These are phyloP conservation scores for Notothenia coriiceps DNA, from an alignment of 2,113 vertebrate genomes.

Conservation along the genomic window DNA sequence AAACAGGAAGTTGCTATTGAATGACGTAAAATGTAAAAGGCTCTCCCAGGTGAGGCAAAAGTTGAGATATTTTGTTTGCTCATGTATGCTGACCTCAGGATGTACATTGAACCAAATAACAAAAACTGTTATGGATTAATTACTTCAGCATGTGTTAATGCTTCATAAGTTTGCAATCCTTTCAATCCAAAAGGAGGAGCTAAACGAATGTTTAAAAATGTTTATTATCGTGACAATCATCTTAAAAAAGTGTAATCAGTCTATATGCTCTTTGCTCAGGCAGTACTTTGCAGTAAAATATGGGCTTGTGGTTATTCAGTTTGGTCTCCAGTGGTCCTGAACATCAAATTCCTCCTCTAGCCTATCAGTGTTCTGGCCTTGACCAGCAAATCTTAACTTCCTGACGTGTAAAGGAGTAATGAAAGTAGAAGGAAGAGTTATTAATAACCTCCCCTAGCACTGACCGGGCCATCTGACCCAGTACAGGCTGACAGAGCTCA, in stretches of 20 bases:
- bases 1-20: conserved; percentile 84
- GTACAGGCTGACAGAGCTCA: conserved; percentile 67
- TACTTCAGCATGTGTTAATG: conserved; percentile 15
- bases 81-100: conserved; percentile 34
- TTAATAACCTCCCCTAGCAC: conserved; percentile 70
- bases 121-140: conserved; percentile 2
- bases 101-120: conserved; percentile 15
- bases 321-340: conserved; percentile 52
- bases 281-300: conserved; percentile 28
- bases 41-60: conserved; percentile 80
- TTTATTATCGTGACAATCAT: neutral
- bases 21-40: conserved; percentile 66
- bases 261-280: conserved; percentile 23
- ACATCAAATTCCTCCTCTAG: conserved; percentile 58
- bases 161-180: neutral
- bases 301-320: conserved; percentile 39
- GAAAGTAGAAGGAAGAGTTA: conserved; percentile 68
- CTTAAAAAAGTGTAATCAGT: conserved; percentile 13
- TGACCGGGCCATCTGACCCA: conserved; percentile 75
- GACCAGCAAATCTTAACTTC: conserved; percentile 72
- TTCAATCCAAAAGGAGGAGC: neutral
- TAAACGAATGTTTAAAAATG: neutral
- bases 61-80: conserved; percentile 66
- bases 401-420: conserved; percentile 75
- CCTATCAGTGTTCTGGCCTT: conserved; percentile 71